Percentiles rank a stretch among this genome's conserved stretches.
Evolutionary conservation across 2,888 invertebrate genomes (phyloP).

Genomic region (Folsomia candida): DNA sequence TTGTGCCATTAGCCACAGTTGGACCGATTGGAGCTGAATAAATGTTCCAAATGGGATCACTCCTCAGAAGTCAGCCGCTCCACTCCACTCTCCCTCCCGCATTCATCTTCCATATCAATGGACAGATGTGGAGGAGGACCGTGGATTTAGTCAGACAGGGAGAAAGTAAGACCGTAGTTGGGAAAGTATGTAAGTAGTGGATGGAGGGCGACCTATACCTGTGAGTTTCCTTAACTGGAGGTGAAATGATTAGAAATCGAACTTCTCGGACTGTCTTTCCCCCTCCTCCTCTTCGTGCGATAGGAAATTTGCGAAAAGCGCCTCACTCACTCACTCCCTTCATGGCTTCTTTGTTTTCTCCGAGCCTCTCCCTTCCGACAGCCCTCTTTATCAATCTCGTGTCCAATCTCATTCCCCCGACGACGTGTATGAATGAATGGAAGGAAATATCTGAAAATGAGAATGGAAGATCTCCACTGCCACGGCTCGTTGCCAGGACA

Average conservation of each 20-base stretch:
- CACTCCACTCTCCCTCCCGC: not conserved
- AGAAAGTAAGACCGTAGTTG: not conserved
- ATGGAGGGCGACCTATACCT: not conserved
- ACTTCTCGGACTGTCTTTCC: not conserved
- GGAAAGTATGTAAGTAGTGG: not conserved
- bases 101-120: conserved; percentile 2
- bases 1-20: not conserved
- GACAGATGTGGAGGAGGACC: not conserved
- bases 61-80: not conserved
- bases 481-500: too few relatives aligned
- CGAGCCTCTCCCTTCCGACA: conserved; percentile 1
- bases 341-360: conserved; percentile 14
- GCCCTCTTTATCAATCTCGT: conserved; percentile 19
- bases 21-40: not conserved
- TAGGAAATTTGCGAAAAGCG: not conserved
- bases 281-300: not conserved
- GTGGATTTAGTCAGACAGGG: not conserved
- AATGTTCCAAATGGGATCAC: not conserved
- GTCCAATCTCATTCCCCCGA: conserved; percentile 10
- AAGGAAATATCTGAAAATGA: not conserved
- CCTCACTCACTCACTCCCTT: not conserved
- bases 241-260: conserved; percentile 14
- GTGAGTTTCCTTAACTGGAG: not conserved
- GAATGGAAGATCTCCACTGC: too few relatives aligned
- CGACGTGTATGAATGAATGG: conserved; percentile 14